phyloP scores from a whole-genome alignment of 2,797 vertebrate genomes.

The Ptychobarbus kaznakovi region DNA sequence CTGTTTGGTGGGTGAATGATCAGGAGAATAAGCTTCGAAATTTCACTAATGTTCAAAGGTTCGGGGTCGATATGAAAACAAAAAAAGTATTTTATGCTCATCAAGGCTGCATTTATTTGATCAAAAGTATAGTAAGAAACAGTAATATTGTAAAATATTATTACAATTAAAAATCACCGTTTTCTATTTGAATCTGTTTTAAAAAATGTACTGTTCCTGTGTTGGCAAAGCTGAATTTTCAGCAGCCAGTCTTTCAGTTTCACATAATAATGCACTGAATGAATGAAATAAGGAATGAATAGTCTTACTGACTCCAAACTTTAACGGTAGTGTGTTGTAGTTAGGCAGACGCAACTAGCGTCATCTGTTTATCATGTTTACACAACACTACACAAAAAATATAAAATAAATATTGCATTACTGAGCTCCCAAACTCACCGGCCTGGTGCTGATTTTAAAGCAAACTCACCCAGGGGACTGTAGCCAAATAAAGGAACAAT shows the following conservation, averaged over 20 bases:
- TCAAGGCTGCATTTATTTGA: neutral
- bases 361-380: neutral
- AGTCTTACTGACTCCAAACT: neutral
- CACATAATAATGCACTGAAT: neutral
- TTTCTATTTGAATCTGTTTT: neutral
- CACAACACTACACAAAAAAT: neutral
- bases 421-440: neutral
- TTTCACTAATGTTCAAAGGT: neutral
- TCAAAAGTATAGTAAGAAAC: neutral
- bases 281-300: neutral
- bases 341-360: neutral
- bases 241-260: too few relatives aligned
- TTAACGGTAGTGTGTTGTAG: neutral
- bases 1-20: neutral
- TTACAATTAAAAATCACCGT: neutral
- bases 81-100: neutral
- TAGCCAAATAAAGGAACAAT: conserved; percentile 9
- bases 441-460: neutral
- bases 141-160: neutral
- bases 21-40: neutral
- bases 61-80: too few relatives aligned
- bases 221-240: too few relatives aligned
- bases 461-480: neutral
- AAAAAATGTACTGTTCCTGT: neutral
- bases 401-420: neutral